Base-by-base conservation (phyloP, 2,113 vertebrate genomes). In the Tetrax tetrax region DNA sequence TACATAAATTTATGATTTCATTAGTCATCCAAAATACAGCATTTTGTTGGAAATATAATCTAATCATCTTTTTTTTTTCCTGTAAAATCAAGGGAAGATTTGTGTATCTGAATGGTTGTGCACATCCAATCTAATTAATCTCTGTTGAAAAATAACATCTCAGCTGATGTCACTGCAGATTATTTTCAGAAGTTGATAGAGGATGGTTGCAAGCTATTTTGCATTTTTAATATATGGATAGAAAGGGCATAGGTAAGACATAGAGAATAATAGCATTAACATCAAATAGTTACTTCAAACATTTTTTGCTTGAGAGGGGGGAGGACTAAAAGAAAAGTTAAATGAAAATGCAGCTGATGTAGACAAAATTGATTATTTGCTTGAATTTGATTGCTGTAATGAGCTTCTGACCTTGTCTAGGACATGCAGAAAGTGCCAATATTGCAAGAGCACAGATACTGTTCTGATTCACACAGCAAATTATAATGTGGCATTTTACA, bases 351-450 rank as follows among this genome's bases (percentile, higher is more conserved):
- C 71, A 91, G 47, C 60, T 91, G 86, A 85, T 96, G 80, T 74
- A 72, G 66, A 87, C 75, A 83, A 72, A 83, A 97, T 96, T 87
- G 97, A 97, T 97, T 93, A 81, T 94, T 82, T 93, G 81, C 86
- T 94, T 89, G 53, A 82, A 94, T 90, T 86, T 96, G 78, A 74
- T 70, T 91, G 56, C 80, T 66, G 7, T 92, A 84, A 75, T 92
- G 88, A 97, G 93, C 56, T 83, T 93, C 89, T 98, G 98, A 98
- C 97, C 93, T 97, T 96, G 96, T 93, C 78, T 95, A 95, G 96
- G 97, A 97, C 96, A 89, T 56, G 95, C 97, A 94, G 96, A 98
- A 72, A 80, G 77, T 96, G 89, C 89, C 92, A 77, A 78, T 86
- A 91, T 83, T 91, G 91, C 33, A 85, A 91, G 91, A 76, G 95